A percentile compares a stretch with the other conserved stretches of the same genome.
Evolutionary conservation across 2,797 vertebrate genomes (phyloP).

Genomic region (Microcaecilia unicolor): DNA sequence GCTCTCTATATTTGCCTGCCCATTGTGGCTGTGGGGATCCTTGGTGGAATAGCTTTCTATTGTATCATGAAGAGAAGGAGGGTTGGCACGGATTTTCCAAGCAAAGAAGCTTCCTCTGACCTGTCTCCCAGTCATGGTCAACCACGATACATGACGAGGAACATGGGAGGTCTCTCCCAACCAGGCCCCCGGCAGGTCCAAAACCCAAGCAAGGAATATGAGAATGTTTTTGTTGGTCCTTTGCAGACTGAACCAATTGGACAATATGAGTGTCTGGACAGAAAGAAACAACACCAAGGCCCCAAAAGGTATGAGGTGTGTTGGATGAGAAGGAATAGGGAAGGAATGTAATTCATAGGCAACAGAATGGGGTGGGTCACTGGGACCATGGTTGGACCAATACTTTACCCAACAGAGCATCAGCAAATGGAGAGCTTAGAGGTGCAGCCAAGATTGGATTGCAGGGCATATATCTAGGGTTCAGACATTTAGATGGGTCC

Average conservation of each 20-base stretch:
- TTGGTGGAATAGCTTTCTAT: neutral
- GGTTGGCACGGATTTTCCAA: neutral
- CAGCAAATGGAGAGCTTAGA: too few species aligned
- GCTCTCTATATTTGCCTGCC: neutral
- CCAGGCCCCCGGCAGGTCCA: neutral
- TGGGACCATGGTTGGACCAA: too few species aligned
- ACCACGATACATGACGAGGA: slow-evolving; percentile 11
- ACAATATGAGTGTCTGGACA: neutral
- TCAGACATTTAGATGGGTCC: too few species aligned
- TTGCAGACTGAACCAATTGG: neutral
- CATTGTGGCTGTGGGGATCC: neutral
- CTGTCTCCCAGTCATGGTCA: slow-evolving; percentile 5
- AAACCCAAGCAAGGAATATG: slow-evolving; percentile 14
- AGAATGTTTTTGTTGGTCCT: slow-evolving; percentile 29
- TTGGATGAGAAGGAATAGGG: too few species aligned
- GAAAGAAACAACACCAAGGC: neutral
- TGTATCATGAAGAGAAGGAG: neutral
- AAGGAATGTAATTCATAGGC: too few species aligned
- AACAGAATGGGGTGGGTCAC: too few species aligned
- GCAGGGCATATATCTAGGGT: too few species aligned
- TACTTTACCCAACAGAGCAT: too few species aligned
- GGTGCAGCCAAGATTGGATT: too few species aligned
- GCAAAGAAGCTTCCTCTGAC: neutral
- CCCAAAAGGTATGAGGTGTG: neutral
- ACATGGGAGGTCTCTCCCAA: neutral